phyloP scores from a whole-genome alignment of 2,113 vertebrate species.

The Lepidothrix coronata region DNA sequence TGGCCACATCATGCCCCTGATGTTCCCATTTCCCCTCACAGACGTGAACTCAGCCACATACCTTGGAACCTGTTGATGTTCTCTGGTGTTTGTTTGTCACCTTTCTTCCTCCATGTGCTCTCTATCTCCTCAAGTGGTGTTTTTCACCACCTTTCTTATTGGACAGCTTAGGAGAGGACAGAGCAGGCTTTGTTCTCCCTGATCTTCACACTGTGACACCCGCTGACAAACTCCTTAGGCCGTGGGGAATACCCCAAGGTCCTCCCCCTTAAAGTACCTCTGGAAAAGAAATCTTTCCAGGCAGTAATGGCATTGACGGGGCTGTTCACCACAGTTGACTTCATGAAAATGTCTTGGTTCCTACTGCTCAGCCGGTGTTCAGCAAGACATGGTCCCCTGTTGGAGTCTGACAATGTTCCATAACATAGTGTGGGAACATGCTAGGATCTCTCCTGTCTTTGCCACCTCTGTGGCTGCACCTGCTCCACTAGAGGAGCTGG shows the following conservation, averaged over 20 bases:
- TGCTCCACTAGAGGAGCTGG: background rate
- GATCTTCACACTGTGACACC: background rate
- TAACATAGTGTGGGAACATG: background rate
- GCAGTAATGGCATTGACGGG: background rate
- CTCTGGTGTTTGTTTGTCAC: background rate
- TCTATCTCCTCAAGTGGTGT: background rate
- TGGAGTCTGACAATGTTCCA: background rate
- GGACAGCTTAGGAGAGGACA: background rate
- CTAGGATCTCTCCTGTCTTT: background rate
- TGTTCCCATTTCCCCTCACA: background rate
- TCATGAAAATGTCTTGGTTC: background rate
- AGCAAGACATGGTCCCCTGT: background rate
- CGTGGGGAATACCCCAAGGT: background rate
- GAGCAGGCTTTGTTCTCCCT: background rate
- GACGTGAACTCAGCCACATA: background rate
- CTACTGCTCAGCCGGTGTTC: background rate
- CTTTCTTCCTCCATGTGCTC: background rate
- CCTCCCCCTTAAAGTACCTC: background rate
- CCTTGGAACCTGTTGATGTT: background rate
- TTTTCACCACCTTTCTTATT: background rate
- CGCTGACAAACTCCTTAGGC: background rate
- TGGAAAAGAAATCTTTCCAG: background rate
- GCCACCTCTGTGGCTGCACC: background rate
- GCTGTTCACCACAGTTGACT: background rate
- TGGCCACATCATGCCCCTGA: background rate